Conservation (phyloP, 2,797 vertebrate genomes). For the Enteromius thamalakanensis region DNA sequence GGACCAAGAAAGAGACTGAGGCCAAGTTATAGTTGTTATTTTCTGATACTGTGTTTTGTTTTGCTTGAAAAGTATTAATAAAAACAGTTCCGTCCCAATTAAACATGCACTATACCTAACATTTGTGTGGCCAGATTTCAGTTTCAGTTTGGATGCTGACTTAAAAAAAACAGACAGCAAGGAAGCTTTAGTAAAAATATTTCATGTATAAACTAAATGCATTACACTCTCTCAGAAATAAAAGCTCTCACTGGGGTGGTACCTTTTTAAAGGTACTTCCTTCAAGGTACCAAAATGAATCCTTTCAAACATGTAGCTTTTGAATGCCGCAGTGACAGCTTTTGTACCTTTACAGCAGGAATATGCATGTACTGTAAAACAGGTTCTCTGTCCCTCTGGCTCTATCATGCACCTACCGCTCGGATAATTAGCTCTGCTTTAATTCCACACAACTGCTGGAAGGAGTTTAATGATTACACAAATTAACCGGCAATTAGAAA, state of each 20-base stretch:
- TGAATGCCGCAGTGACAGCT: too few relatives aligned
- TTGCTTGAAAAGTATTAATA: neutral
- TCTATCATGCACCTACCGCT: neutral
- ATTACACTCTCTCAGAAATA: too few relatives aligned
- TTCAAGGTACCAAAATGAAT: too few relatives aligned
- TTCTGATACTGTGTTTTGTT: neutral
- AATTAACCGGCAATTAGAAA: conserved; percentile 27
- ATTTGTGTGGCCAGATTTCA: too few relatives aligned
- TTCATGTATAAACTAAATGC: neutral
- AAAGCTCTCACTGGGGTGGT: too few relatives aligned
- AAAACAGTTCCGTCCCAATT: neutral
- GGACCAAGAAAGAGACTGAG: neutral
- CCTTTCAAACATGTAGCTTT: too few relatives aligned
- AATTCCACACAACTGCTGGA: conserved; percentile 12
- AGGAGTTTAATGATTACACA: conserved; percentile 12
- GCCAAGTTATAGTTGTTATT: neutral
- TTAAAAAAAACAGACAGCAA: neutral
- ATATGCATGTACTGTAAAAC: neutral
- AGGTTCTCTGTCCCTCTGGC: neutral
- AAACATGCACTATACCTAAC: neutral
- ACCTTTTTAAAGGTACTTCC: too few relatives aligned
- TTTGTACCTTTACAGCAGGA: neutral
- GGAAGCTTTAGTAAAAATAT: neutral
- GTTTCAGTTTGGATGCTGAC: neutral
- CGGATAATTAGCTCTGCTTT: conserved; percentile 14